Evolutionary conservation across 2,113 vertebrate genomes (phyloP), one percentile per base, ranked within the genome.

Genomic region (Hoplias malabaricus): DNA sequence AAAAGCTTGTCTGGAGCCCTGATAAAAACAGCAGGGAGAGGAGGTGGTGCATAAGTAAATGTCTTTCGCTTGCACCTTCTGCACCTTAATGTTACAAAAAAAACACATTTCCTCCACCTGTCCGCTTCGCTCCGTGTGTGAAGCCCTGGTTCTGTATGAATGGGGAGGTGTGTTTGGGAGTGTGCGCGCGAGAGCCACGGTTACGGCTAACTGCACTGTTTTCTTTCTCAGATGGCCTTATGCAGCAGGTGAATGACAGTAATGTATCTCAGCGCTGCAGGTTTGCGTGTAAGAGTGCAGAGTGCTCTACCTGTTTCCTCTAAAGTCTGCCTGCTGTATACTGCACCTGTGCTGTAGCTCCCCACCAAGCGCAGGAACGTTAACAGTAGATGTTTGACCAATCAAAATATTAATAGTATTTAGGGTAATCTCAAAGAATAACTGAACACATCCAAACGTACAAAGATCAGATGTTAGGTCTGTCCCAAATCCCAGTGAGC

Each of bases 251-350:
- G 96, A 97, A 96, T 98, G 97, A 96, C 96, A 95, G 95, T 94
- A 75, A 48, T 99, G 93, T 97, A 94, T 96, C 96, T 97, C 96
- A 98, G 94, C 96, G 97, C 96, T 96, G 88, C 91, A 91, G 91
- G 90, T 96, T 96, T 97, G 94, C 95, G 95, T 98, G 95, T 97
- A 95, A 98, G 96, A 98, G 96, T 98, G 95, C 96, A 91, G 87
- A 68, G 86, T 91, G 94, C 96, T 96, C 95, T 96, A 95, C 81
- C 68, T 93, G 90, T 96, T 92, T 93, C 43, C 69, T 33, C 56
- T 73, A 74, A 75, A 74, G 46, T 53, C 19, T 2, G 12, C 43
- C 43, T 46, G 43, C 14, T 50, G 46, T n/a, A 71, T 87, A 94
- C 92, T 97, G 93, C 95, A 92, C 92, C 96, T 95, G 93, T 94